Evolutionary conservation across 2,113 vertebrate genomes (phyloP).

Genomic region (Pithys albifrons): DNA sequence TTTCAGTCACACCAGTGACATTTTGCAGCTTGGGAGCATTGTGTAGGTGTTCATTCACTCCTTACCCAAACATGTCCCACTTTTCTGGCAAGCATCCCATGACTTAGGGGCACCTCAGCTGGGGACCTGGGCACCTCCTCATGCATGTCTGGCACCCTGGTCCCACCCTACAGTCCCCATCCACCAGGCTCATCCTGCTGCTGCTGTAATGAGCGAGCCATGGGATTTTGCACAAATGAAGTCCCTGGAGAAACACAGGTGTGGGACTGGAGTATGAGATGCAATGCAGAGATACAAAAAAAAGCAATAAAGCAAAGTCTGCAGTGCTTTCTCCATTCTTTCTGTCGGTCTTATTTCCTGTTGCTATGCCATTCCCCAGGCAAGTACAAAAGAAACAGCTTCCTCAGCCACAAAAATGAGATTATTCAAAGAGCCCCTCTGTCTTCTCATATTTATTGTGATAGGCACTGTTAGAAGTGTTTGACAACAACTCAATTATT

Average conservation of each 20-base stretch:
- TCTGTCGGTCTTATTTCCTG: slow-evolving; percentile 27
- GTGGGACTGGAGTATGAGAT: neutral
- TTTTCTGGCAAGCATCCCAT: neutral
- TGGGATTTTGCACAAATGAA: neutral
- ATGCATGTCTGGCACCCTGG: neutral
- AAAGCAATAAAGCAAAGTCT: neutral
- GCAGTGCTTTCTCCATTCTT: neutral
- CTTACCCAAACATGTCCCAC: rapidly evolving
- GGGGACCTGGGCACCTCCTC: neutral
- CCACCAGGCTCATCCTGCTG: neutral
- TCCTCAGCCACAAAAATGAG: slow-evolving; percentile 49
- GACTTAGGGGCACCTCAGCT: neutral
- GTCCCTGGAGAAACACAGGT: neutral
- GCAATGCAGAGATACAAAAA: rapidly evolving
- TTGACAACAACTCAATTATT: slow-evolving; percentile 72
- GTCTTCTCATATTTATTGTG: slow-evolving; percentile 50
- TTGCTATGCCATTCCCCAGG: slow-evolving; percentile 59
- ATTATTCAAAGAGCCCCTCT: slow-evolving; percentile 49
- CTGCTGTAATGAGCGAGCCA: rapidly evolving
- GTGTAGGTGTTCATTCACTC: neutral
- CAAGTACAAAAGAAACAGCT: slow-evolving; percentile 47
- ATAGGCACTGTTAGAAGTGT: slow-evolving; percentile 62
- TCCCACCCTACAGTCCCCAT: neutral
- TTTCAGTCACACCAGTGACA: neutral
- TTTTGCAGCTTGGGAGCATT: neutral